Percentiles rank a stretch among this genome's conserved stretches.
phyloP scores from a whole-genome alignment of 2,888 invertebrate species.

The Spilosoma lubricipeda region DNA sequence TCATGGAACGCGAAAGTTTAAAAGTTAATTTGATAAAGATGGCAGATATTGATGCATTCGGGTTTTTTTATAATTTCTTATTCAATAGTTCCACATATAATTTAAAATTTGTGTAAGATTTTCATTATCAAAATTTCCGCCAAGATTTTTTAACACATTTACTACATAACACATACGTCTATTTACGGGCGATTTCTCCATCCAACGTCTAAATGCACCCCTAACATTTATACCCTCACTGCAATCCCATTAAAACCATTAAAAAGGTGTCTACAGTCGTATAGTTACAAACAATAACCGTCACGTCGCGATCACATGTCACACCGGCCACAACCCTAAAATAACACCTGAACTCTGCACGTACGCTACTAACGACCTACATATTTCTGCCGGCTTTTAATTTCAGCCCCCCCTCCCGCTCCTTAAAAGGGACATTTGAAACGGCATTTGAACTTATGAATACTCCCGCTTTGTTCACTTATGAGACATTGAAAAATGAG shows the following conservation, averaged over 20 bases:
- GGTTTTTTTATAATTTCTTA: too few relatives aligned
- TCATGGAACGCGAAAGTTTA: too few relatives aligned
- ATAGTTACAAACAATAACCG: conserved; percentile 49
- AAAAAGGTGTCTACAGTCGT: conserved; percentile 4
- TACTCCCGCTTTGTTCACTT: conserved; percentile 3
- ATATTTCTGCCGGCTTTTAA: conserved; percentile 73
- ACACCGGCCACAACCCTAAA: conserved; percentile 61
- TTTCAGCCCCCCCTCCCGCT: conserved; percentile 55
- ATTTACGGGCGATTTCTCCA: neutral
- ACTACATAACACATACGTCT: neutral
- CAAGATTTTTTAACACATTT: neutral
- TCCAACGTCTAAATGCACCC: neutral
- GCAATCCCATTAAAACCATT: neutral
- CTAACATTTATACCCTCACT: neutral
- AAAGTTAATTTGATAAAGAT: too few relatives aligned
- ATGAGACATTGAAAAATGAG: conserved; percentile 7
- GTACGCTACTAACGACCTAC: conserved; percentile 69
- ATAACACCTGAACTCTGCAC: conserved; percentile 72
- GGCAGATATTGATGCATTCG: too few relatives aligned
- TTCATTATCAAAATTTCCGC: neutral
- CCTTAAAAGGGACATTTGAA: conserved; percentile 22
- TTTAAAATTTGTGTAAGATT: neutral
- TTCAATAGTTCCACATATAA: neutral
- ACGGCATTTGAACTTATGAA: conserved; percentile 37
- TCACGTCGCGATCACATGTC: conserved; percentile 63